phyloP scores from a whole-genome alignment of 2,113 vertebrate genomes.

The Oenanthe oenanthe region DNA sequence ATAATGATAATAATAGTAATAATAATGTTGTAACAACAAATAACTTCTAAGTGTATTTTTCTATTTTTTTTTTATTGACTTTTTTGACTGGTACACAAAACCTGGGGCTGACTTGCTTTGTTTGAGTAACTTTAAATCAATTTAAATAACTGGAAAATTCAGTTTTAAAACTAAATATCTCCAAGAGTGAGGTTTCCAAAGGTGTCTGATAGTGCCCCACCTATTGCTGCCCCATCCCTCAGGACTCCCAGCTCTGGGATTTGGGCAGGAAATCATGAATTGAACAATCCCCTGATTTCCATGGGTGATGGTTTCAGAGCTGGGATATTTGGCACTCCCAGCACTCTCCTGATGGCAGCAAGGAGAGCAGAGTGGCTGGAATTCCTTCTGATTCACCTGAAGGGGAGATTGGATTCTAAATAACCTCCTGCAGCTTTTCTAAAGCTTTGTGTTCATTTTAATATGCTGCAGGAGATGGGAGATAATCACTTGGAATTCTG shows the following conservation, averaged over 20 bases:
- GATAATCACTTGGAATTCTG: slow-evolving; percentile 62
- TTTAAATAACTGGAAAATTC: not conserved
- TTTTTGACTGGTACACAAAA: not conserved
- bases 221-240: rapidly evolving
- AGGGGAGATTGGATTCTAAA: slow-evolving; percentile 38
- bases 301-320: not conserved
- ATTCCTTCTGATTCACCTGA: slow-evolving; percentile 53
- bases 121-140: not conserved
- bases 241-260: not conserved
- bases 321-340: not conserved
- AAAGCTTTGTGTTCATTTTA: slow-evolving; percentile 52
- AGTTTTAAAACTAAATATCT: not conserved
- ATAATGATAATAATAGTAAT: not conserved
- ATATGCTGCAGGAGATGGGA: slow-evolving; percentile 48
- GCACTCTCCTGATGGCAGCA: not conserved
- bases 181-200: not conserved
- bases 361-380: not conserved
- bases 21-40: too few species aligned
- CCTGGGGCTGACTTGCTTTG: not conserved
- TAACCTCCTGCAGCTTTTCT: slow-evolving; percentile 8
- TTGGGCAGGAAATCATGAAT: not conserved
- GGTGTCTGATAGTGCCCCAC: too few species aligned
- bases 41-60: rapidly evolving
- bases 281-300: not conserved
- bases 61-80: not conserved